phyloP scores from a whole-genome alignment of 2,888 invertebrate genomes.

The Sthenelais limicola region DNA sequence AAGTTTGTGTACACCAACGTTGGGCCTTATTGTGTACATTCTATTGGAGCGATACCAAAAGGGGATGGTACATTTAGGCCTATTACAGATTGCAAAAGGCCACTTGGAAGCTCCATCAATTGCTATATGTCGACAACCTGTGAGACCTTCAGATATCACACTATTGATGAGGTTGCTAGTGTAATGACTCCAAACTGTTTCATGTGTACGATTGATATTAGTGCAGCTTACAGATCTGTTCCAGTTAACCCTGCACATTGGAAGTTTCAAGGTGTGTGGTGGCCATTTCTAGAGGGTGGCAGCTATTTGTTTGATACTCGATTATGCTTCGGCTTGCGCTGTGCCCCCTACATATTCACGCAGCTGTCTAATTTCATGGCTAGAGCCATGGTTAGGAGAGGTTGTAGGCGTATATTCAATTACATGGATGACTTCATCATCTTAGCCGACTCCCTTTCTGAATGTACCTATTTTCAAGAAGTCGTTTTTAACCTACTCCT shows the following conservation, averaged over 20 bases:
- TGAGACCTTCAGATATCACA: background rate
- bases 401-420: background rate
- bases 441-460: background rate
- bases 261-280: background rate
- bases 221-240: background rate
- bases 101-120: background rate
- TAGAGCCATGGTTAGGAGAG: background rate
- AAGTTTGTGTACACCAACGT: background rate
- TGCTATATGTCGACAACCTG: background rate
- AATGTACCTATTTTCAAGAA: too few species aligned
- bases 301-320: background rate
- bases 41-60: background rate
- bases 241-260: background rate
- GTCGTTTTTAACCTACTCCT: too few species aligned
- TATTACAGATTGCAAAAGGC: conserved; percentile 5
- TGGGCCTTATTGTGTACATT: background rate
- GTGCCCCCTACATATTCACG: background rate
- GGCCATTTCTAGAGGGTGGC: background rate
- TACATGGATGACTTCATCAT: background rate
- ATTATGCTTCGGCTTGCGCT: background rate
- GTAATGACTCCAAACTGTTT: background rate
- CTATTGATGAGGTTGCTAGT: background rate
- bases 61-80: background rate
- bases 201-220: background rate
- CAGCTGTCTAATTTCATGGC: background rate